Percentiles rank a stretch among this genome's conserved stretches.
Conservation (phyloP, 2,113 vertebrate species). For the Martes martes region DNA sequence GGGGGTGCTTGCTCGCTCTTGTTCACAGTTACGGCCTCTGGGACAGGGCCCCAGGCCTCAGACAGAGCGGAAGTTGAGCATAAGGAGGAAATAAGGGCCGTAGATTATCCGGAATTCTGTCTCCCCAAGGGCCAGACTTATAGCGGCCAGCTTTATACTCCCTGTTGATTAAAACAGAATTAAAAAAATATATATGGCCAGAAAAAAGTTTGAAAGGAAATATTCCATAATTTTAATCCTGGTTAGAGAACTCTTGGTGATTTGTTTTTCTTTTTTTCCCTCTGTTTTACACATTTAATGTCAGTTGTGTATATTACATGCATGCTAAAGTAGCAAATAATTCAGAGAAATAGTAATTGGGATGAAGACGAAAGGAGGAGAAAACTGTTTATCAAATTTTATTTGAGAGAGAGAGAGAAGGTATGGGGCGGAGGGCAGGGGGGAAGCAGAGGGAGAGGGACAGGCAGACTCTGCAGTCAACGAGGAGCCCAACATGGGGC, state of each 20-base stretch:
- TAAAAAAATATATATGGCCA: neutral
- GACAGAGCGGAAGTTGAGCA: neutral
- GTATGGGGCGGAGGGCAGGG: accelerated
- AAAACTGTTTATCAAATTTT: neutral
- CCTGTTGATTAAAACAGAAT: neutral
- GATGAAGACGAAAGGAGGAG: neutral
- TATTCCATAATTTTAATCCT: neutral
- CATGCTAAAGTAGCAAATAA: neutral
- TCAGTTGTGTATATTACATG: neutral
- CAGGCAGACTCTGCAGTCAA: neutral
- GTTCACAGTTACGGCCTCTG: neutral
- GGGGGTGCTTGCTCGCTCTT: accelerated
- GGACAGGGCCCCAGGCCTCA: neutral
- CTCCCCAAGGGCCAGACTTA: neutral
- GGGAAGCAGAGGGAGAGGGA: neutral
- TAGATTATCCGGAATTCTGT: neutral
- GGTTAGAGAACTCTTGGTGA: neutral
- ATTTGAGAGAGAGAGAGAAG: neutral
- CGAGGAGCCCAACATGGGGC: neutral
- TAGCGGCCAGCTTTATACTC: neutral
- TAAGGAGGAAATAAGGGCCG: neutral
- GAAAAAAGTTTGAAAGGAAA: neutral
- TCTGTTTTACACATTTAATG: neutral
- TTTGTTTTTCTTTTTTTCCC: neutral
- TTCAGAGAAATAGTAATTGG: neutral